Base-by-base conservation (phyloP, 1,140 invertebrate genomes). In the Goniozus legneri region DNA sequence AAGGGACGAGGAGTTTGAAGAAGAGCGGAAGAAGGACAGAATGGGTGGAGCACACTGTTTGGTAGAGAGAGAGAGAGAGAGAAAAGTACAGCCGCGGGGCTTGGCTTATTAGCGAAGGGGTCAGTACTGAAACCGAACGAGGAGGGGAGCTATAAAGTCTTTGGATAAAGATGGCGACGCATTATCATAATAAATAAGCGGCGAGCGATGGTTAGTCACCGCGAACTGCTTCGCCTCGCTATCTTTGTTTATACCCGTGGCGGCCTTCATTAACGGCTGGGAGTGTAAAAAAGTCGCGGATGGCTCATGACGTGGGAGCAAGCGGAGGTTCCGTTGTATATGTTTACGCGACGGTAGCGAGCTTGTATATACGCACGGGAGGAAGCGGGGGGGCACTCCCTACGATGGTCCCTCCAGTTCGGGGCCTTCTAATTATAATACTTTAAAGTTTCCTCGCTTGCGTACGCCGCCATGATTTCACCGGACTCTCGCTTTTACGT, bases 141-240 rank as follows among this genome's bases (percentile, higher is more conserved):
- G 8, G n/a, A 21, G 12, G 16, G n/a, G 34, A 18, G 24, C 24
- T 27, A 6, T 4, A 27, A 27, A 15, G 8, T 8, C 4, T 14
- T 20, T 12, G 7, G 15, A 39, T 16, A 39, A 39, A 39, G 37
- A 39, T 21, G 21, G 37, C 7, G 16, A n/a, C 16, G 21, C 21
- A 39, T 39, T 39, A 39, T 39, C 16, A 39, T 39, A 39, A 39
- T 39, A 39, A 39, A 39, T 39, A 39, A 16, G 37, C 16, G 16
- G 37, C 21, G n/a, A 27, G 21, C n/a, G 37, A 20, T 39, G 21
- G 37, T 39, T 21, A 39, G 36, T 18, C 16, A 39, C 37, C 37
- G 37, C 24, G 24, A 27, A 10, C 24, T 10, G 24, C 24, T 27
- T 27, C 24, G 4, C 24, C 24, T 27, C 24, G 4, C 24, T 27